Base-by-base conservation (phyloP, 2,888 invertebrate genomes). In the Empis livida region DNA sequence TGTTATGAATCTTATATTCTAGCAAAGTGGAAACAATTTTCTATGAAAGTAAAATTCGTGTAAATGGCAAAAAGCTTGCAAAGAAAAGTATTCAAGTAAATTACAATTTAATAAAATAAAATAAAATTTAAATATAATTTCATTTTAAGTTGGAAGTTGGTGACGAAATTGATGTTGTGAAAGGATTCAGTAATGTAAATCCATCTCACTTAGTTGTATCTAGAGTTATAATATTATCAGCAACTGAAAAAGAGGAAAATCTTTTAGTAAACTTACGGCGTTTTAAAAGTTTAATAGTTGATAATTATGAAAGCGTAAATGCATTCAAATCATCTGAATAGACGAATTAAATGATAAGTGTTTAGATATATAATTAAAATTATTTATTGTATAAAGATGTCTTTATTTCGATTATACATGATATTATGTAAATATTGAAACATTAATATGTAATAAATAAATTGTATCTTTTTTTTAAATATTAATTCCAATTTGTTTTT, bases 1-100 rank as follows among this genome's bases (percentile, higher is more conserved):
- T 43, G 41, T 17, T 47, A 38, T 38, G 1, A 3, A 42, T 47
- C 27, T 46, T 32, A 42, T 17, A 46, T 52, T 54, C 5, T 65
- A 86, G 86, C 62, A 90, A 88, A 78, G 73, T 88, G 39, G 90
- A 90, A 61, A 74, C 76, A 45, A 67, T 80, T 43, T 87, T 91
- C 63, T 90, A 88, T 69, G 83, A 84, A 54, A 85, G 83, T 60
- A 84, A 79, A 72, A 77, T 91, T 51, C 76, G 86, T 59, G 64
- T 88, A 0, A 91, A 91, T 71, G 89, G 88, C 8, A 73, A 76
- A 53, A 86, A 84, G 62, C 67, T 86, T 1, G 52, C 71, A 35
- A 91, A 91, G 65, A 91, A 91, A 68, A 84, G 86, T 65, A 62
- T 65, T 14, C 65, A 72, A 57, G 82, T 88, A 65, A 71, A 0